Base-by-base conservation (phyloP, 2,888 invertebrate species). In the Ceraclea dissimilis region DNA sequence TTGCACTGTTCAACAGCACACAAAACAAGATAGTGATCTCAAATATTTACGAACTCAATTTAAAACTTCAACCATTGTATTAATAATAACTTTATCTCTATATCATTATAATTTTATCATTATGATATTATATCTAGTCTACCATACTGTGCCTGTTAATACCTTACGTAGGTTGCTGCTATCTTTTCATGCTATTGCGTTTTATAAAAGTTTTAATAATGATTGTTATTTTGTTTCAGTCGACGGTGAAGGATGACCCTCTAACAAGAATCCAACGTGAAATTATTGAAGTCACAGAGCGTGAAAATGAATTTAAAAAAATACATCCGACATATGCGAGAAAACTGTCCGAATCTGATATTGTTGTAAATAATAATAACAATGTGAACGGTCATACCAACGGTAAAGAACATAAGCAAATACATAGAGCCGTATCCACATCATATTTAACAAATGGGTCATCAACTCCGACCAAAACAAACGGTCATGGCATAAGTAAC, bases 251-350 rank as follows among this genome's bases (percentile, higher is more conserved):
- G 71, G 81, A 85, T 69, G 84, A 85, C 73, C 88, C 88, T 62
- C 76, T 89, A 66, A 82, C 83, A 67, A 83, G 91, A 70, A 91
- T 94, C 70, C 93, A 93, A 74, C 83, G 86, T 68, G 93, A 94
- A 79, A 92, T 94, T 66, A 85, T 87, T 66, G 89, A 90, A 74
- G 90, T 90, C 59, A 86, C 86, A 53, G 85, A 89, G 67, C 79
- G 92, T 63, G 94, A 94, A 72, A 81, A 86, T 67, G 91, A 90
- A 68, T 82, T 93, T 64, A 79, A 83, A 64, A 83, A 82, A 65
- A 82, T 82, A 18, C 77, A 75, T 65, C 76, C 77, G 63, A 69
- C 75, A 54, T 72, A 75, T 51, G 75, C 71, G 63, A 67, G 77
- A 51, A 71, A 77, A 33, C 62, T 75, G 60, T 77, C 77, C 4